Base-by-base conservation (phyloP, 2,113 vertebrate species). In the Pseudopodoces humilis region DNA sequence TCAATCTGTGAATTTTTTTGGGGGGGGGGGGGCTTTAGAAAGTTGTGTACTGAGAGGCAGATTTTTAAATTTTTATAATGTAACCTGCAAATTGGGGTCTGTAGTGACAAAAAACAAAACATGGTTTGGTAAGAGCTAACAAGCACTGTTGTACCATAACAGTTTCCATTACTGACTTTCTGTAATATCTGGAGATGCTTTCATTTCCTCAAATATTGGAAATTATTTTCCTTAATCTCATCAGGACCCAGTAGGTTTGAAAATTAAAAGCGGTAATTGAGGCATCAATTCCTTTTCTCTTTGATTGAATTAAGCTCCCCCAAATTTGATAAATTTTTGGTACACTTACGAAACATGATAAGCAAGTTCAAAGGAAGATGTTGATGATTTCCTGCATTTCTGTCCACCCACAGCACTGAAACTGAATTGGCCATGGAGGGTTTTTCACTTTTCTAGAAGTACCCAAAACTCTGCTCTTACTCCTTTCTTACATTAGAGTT, bases 141-240 rank as follows among this genome's bases (percentile, higher is more conserved):
- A 4, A 91, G 47, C 52, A 35, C 56, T 55, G 41, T 33, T 95
- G 64, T 62, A 53, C 71, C 59, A 68, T 23, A 63, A 46, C 47
- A 78, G 56, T 39, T 94, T 69, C 88, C 86, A 76, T 94, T 80
- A 49, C 37, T 86, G 69, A 84, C 56, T 68, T 53, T 25, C 83
- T 95, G 53, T 95, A 80, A 25, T 71, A 52, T 21, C 85, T 92
- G 27, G 30, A 93, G 69, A 74, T 46, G 41, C 30, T 93, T 91
- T 88, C 55, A 31, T 86, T 95, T 88, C 78, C 88, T 95, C 85
- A 52, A 56, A 53, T 69, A 68, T 5, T 85, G 47, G 67, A 91
- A 89, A 63, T 62, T 3, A 24, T 22, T 84, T 53, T 71, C 47
- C 9, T 52, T 10, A 49, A 68, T 65, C 89, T 90, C 76, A 74